A percentile compares a stretch with the other conserved stretches of the same genome.
These are phyloP conservation scores for Petrocephalus zakoni DNA, from an alignment of 2,113 vertebrate genomes.

Conservation along the genomic window DNA sequence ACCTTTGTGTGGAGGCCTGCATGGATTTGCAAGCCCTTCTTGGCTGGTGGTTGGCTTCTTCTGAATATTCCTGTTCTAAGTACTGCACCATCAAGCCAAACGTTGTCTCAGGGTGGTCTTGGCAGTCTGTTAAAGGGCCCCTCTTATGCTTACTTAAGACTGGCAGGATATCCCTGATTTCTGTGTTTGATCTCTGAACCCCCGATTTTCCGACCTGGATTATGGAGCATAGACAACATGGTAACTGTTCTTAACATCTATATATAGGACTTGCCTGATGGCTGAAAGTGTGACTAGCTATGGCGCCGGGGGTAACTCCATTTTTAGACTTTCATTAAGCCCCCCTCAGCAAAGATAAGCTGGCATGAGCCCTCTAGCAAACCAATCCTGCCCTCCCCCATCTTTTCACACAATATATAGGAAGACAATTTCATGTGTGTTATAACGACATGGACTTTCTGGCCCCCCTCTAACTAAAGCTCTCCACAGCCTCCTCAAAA, in stretches of 20 bases:
- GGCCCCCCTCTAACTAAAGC: background rate
- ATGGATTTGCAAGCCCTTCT: background rate
- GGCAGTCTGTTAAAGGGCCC: background rate
- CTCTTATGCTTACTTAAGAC: background rate
- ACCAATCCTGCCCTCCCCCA: background rate
- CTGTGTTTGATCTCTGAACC: background rate
- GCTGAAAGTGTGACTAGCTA: background rate
- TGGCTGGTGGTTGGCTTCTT: background rate
- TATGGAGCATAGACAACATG: background rate
- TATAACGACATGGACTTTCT: background rate
- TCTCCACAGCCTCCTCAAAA: background rate
- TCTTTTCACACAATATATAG: background rate
- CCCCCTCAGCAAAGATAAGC: background rate
- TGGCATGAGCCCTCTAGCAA: background rate
- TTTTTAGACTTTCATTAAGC: background rate
- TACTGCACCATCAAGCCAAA: background rate
- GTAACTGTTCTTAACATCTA: background rate
- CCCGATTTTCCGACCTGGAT: background rate
- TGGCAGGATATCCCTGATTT: background rate
- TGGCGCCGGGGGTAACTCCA: background rate
- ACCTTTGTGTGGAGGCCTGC: background rate
- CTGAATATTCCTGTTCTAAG: background rate
- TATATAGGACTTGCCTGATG: background rate
- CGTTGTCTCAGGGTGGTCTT: background rate
- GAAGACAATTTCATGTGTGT: background rate